Conservation (phyloP, 2,888 invertebrate species). For the Strigamia crassipes region DNA sequence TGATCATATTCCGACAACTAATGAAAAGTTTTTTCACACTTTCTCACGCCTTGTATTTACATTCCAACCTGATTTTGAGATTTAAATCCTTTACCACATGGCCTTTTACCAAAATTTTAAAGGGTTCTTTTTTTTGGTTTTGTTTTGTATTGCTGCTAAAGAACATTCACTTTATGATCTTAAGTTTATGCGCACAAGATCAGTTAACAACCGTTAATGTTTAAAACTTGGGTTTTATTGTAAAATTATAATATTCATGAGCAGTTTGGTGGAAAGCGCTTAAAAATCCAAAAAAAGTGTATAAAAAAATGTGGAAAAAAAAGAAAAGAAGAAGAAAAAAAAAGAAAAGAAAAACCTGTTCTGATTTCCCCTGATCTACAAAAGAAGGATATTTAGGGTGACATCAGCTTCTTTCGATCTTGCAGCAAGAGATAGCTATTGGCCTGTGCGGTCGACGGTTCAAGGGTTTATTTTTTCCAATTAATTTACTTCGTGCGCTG, state of each 20-base stretch:
- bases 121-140: not conserved
- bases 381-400: constrained; percentile 34
- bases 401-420: not conserved
- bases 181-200: not conserved
- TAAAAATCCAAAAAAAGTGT: not conserved
- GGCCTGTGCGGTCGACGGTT: not conserved
- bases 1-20: too few relatives aligned
- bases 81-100: constrained; percentile 24
- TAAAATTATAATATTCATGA: constrained; percentile 27
- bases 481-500: not conserved
- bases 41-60: constrained; percentile 15
- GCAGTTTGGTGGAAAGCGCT: not conserved
- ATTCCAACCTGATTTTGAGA: constrained; percentile 2
- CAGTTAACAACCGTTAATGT: not conserved
- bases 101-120: not conserved
- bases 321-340: not conserved
- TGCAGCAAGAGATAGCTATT: not conserved
- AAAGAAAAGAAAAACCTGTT: constrained; percentile 11
- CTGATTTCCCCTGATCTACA: constrained; percentile 13
- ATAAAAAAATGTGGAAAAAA: not conserved
- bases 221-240: not conserved
- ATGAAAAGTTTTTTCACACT: not conserved
- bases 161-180: not conserved
- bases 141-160: not conserved
- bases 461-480: constrained; percentile 5